Evolutionary conservation across 37 sponge, comb jelly and placozoan species (phyloP).

Genomic region (Crambe crambe): DNA sequence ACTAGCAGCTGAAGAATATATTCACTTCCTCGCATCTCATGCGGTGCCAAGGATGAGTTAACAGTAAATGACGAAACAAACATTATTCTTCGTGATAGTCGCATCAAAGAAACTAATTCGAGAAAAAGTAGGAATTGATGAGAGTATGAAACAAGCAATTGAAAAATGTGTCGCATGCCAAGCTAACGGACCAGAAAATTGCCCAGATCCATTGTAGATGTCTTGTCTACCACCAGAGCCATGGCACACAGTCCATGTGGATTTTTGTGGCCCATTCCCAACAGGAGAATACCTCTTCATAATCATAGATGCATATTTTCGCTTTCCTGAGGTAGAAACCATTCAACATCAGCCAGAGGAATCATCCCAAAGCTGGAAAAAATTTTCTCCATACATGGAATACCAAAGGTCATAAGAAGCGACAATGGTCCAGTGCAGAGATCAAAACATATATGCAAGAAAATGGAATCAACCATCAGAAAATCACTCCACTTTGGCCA

Average conservation of each 20-base stretch:
- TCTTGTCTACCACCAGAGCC: constrained; percentile 41
- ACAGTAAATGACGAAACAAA: no score
- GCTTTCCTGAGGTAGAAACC: constrained; percentile 36
- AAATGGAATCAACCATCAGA: constrained; percentile 24
- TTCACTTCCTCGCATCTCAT: background rate
- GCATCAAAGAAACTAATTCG: no score
- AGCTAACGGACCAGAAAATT: constrained; percentile 7
- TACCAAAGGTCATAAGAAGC: no score
- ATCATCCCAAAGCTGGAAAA: constrained; percentile 33
- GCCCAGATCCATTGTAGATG: constrained; percentile 14
- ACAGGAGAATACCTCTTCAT: no score
- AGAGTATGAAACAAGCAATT: no score
- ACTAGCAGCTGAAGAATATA: no score
- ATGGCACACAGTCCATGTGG: constrained; percentile 40
- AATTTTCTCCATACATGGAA: constrained; percentile 39
- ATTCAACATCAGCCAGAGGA: constrained; percentile 17
- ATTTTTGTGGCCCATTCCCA: constrained; percentile 54
- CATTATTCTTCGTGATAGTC: no score
- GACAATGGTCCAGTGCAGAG: background rate
- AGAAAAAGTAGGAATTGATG: no score
- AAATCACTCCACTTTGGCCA: constrained; percentile 32
- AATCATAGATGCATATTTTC: constrained; percentile 46
- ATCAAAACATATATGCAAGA: constrained; percentile 24
- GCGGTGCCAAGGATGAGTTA: no score
- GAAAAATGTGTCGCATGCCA: background rate